Evolutionary conservation across 2,888 invertebrate species (phyloP).

Genomic region (Erebia aethiops): DNA sequence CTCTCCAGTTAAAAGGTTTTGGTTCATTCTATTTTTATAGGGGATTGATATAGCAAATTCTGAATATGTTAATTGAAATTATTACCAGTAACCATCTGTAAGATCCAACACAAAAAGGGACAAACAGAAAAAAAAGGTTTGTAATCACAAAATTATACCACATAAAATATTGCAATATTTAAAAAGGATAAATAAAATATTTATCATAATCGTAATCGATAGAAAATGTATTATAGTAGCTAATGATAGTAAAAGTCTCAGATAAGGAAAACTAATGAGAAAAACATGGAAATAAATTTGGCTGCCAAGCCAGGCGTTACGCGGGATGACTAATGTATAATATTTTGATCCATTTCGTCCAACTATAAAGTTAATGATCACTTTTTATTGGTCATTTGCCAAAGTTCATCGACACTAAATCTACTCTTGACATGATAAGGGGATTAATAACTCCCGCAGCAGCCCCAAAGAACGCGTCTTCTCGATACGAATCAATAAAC

Average conservation of each 20-base stretch:
- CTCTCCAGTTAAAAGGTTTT: not conserved
- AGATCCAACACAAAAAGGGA: not conserved
- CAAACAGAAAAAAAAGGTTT: too few relatives aligned
- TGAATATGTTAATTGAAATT: not conserved
- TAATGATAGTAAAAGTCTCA: slow-evolving; percentile 5
- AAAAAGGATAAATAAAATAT: not conserved
- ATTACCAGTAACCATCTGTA: not conserved
- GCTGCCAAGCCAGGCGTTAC: not conserved
- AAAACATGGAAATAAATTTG: slow-evolving; percentile 16
- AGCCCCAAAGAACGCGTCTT: slow-evolving; percentile 59
- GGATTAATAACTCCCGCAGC: slow-evolving; percentile 66
- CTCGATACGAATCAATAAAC: slow-evolving; percentile 79
- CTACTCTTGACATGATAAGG: slow-evolving; percentile 66
- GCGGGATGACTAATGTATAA: slow-evolving; percentile 9
- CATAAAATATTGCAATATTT: too few relatives aligned
- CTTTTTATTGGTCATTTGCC: slow-evolving; percentile 60
- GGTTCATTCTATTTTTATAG: not conserved
- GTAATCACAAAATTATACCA: too few relatives aligned
- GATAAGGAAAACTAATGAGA: slow-evolving; percentile 1
- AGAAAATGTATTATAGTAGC: not conserved
- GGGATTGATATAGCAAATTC: not conserved
- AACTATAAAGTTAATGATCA: slow-evolving; percentile 50
- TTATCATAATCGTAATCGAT: not conserved
- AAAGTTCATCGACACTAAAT: slow-evolving; percentile 63
- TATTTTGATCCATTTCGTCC: slow-evolving; percentile 7